Conservation (phyloP, 2,888 invertebrate genomes). For the Imbricaverruca yamaguchii region DNA sequence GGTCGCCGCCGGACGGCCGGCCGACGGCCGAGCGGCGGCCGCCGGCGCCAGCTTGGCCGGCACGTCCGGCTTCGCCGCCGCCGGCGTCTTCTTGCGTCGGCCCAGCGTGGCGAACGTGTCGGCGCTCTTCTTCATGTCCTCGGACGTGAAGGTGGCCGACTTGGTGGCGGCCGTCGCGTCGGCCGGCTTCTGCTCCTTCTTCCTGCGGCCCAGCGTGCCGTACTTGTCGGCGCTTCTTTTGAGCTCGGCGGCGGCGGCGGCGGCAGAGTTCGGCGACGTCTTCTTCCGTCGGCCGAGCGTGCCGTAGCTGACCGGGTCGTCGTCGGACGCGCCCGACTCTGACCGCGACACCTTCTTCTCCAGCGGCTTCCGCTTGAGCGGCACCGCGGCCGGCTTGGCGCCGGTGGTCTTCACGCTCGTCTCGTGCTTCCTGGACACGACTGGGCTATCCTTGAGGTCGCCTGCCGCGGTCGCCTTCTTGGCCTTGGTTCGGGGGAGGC, state of each 20-base stretch:
- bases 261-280: neutral
- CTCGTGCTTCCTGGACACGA: neutral
- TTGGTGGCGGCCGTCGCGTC: slow-evolving; percentile 26
- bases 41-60: slow-evolving; percentile 37
- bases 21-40: slow-evolving; percentile 38
- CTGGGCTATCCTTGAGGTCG: neutral
- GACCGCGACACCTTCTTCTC: neutral
- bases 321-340: slow-evolving; percentile 25
- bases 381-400: neutral
- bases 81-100: slow-evolving; percentile 59
- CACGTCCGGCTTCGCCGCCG: slow-evolving; percentile 46
- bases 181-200: slow-evolving; percentile 26
- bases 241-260: slow-evolving; percentile 4
- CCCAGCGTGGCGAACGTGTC: slow-evolving; percentile 74
- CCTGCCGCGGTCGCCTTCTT: neutral
- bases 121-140: slow-evolving; percentile 41
- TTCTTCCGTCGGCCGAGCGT: slow-evolving; percentile 29
- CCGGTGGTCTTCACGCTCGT: neutral
- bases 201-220: slow-evolving; percentile 22
- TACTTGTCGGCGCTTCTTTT: slow-evolving; percentile 20
- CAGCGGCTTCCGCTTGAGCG: too few species aligned
- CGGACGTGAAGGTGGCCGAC: slow-evolving; percentile 23
- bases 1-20: slow-evolving; percentile 38
- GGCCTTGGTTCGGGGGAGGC: slow-evolving; percentile 59
- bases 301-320: slow-evolving; percentile 5